phyloP scores from a whole-genome alignment of 2,797 vertebrate species.

The Aulostomus chinensis region DNA sequence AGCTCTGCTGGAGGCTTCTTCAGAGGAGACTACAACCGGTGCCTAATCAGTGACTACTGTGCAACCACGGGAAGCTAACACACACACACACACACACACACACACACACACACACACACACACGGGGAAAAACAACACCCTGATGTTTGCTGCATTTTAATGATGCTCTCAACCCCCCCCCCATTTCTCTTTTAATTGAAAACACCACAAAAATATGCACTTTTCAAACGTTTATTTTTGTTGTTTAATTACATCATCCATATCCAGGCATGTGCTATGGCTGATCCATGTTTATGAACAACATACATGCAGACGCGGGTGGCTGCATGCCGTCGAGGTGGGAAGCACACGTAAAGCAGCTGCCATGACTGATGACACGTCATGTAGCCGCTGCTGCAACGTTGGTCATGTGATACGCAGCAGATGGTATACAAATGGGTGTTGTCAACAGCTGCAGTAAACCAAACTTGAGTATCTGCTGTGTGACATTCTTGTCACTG shows the following conservation, averaged over 20 bases:
- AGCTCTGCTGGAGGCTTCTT: slow-evolving; percentile 50
- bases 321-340: slow-evolving; percentile 36
- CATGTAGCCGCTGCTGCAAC: slow-evolving; percentile 22
- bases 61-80: slow-evolving; percentile 31
- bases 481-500: slow-evolving; percentile 41
- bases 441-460: slow-evolving; percentile 35
- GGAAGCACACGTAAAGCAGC: slow-evolving; percentile 27
- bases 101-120: too few relatives aligned
- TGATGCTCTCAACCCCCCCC: slow-evolving; percentile 11
- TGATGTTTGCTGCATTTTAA: slow-evolving; percentile 45
- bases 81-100: too few relatives aligned
- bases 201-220: too few relatives aligned
- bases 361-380: slow-evolving; percentile 26
- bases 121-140: slow-evolving; percentile 28
- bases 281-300: slow-evolving; percentile 25
- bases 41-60: slow-evolving; percentile 49
- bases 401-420: slow-evolving; percentile 44
- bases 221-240: too few relatives aligned
- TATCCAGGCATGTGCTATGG: slow-evolving; percentile 50
- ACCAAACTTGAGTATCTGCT: slow-evolving; percentile 42
- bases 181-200: too few relatives aligned
- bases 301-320: slow-evolving; percentile 13
- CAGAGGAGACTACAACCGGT: slow-evolving; percentile 43
- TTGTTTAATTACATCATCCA: slow-evolving; percentile 18
- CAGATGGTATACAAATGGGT: slow-evolving; percentile 52